Conservation (phyloP, 2,888 invertebrate species). For the Lissocephala sabroskyi region DNA sequence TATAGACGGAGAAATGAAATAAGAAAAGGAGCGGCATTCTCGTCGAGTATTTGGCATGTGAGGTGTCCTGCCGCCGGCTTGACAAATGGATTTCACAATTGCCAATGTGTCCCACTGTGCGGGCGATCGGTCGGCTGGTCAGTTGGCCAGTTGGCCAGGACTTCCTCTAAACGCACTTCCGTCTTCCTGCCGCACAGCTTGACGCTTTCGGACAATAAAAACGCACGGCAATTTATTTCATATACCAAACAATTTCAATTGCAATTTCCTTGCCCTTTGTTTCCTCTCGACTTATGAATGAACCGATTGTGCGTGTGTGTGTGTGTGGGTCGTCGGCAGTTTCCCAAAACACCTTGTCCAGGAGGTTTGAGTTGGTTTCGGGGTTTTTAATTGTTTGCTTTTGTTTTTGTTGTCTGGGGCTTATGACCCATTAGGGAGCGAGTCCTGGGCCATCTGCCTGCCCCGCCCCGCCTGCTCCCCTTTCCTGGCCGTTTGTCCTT, state of each 20-base stretch:
- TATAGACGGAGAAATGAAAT: no score
- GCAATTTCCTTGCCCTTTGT: constrained; percentile 25
- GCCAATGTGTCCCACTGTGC: constrained; percentile 27
- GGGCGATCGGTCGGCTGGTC: constrained; percentile 11
- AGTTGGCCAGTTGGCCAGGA: constrained; percentile 4
- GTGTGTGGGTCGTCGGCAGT: no score
- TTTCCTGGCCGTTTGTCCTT: background rate
- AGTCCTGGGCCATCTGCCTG: no score
- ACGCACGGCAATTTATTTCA: constrained; percentile 52
- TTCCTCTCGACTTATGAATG: no score
- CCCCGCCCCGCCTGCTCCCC: no score
- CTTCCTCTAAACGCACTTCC: constrained; percentile 40
- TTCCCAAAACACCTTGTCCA: no score
- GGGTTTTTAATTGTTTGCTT: constrained; percentile 23
- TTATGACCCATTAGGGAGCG: constrained; percentile 19
- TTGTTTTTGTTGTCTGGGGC: constrained; percentile 21
- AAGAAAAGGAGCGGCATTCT: constrained; percentile 10
- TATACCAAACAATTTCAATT: constrained; percentile 55
- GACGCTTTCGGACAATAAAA: constrained; percentile 25
- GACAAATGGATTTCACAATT: constrained; percentile 61
- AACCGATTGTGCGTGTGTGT: constrained; percentile 9
- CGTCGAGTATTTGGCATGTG: background rate
- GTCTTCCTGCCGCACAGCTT: constrained; percentile 50
- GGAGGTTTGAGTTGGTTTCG: constrained; percentile 4
- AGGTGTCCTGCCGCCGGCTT: constrained; percentile 16